Base-by-base conservation (phyloP, 2,888 invertebrate species). In the Bombylius discolor region DNA sequence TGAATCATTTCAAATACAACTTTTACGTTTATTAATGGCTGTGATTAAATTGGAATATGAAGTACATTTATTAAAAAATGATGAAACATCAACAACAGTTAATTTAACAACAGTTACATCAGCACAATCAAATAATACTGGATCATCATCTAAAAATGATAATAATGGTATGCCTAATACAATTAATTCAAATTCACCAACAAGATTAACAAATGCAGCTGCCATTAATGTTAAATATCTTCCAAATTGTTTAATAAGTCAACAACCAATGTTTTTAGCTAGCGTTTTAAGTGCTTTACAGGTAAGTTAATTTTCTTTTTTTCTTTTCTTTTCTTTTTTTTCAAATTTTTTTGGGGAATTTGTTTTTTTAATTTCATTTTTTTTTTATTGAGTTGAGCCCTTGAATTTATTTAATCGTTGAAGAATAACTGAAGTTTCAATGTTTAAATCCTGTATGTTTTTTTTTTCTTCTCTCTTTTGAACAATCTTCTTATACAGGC, bases 251-350 rank as follows among this genome's bases (percentile, higher is more conserved):
- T 72, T 82, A 46, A 83, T 87, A 58, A 84, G 84, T 45, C 87
- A 89, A 67, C 89, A 92, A 69, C 84, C 87, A 36, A 87, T 91
- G 80, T 90, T 93, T 68, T 74, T 90, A 39, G 82, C 87, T 31
- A 86, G 89, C 36, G 81, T 90, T 52, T 76, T 89, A 63, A 85
- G 83, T 65, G 89, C 90, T 5, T 73, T 91, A 55, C 84, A 87
- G 65, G 70, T 60, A 49, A 55, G 42, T 23, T 23, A 23, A 23
- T 3, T 23, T 23, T 23, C 1, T 23, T 23, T 23, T 23, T 23
- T 23, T 23, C 23, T 23, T 23, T 23, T 23, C 23, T 2, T 23
- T 23, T 23, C 3, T 23, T 23, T 23, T 23, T 23, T n/a, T n/a
- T n/a, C n/a, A n/a, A n/a, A n/a, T n/a, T n/a, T n/a, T n/a, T n/a